Conservation (phyloP, 2,888 invertebrate genomes). For the Andrena camellia region DNA sequence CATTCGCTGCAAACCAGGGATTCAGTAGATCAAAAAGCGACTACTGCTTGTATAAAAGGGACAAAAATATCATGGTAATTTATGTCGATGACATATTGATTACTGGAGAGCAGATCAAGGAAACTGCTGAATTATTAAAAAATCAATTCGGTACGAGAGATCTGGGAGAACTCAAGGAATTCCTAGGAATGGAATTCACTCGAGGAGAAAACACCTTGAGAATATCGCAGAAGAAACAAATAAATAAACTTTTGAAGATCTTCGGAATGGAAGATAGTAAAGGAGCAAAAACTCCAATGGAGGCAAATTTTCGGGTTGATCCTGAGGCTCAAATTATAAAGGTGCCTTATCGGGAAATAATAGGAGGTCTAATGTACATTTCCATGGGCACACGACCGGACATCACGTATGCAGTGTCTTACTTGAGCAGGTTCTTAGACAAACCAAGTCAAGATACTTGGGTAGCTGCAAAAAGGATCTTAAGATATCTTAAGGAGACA, state of each 20-base stretch:
- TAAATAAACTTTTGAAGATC: no score
- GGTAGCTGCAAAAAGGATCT: no score
- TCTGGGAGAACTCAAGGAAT: not conserved
- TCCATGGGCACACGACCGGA: not conserved
- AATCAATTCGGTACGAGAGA: not conserved
- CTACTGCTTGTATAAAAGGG: not conserved
- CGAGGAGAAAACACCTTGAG: not conserved
- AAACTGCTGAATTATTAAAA: not conserved
- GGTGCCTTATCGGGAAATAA: not conserved
- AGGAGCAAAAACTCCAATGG: not conserved
- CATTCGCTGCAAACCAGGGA: not conserved
- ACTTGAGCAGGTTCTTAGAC: no score
- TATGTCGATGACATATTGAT: not conserved
- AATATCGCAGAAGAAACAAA: not conserved
- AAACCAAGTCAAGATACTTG: no score
- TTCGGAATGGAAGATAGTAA: not conserved
- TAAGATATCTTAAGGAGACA: no score
- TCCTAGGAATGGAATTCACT: not conserved
- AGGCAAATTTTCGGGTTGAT: not conserved
- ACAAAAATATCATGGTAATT: not conserved
- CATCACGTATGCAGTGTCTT: no score
- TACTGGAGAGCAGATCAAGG: not conserved
- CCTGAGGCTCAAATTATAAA: not conserved
- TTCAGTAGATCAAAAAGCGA: not conserved
- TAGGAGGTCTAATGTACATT: not conserved